Evolutionary conservation across 2,888 invertebrate species (phyloP), one percentile per base, ranked within the genome.

Genomic region (Agrochola lychnidis): DNA sequence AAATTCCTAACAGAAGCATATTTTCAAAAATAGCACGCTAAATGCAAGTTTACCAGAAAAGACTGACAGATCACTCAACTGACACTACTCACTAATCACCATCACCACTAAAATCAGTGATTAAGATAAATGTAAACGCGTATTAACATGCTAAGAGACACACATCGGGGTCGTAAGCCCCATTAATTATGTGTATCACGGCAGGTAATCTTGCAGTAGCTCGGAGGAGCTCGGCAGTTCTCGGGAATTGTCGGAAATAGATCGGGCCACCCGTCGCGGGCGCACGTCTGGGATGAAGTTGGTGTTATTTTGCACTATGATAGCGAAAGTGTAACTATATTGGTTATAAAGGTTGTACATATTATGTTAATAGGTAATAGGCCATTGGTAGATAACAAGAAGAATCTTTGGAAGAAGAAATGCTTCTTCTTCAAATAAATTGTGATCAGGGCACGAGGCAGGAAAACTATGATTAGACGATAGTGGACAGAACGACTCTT

Each of bases 221-320:
- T 88, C 89, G 86, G 85, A 70, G 19, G 59, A 81, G 78, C 83
- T 85, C 83, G 86, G 79, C 78, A 81, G 67, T 87, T 85, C 80
- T 87, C 89, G 88, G 78, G 73, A 87, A 36, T 75, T 76, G 86
- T 89, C 89, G 86, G 89, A 85, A 87, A 89, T 89, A 87, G 88
- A 89, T 87, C 85, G 88, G 89, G 76, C 89, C 87, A 89, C 89
- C 87, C 78, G 76, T 78, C 80, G 88, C 68, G 77, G 57, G 80
- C 82, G 85, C 78, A 69, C 42, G 70, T 68, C n/a, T n/a, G 45
- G 36, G 16, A 57, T 59, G 70, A 82, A 53, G 51, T 61, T 85
- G 77, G 57, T 71, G 56, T 57, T 67, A 63, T 57, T 83, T 83
- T 86, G 86, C 70, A 66, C 22, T 59, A 66, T 12, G 3, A 30